phyloP scores from a whole-genome alignment of 2,113 vertebrate species.

The Anolis sagrei region DNA sequence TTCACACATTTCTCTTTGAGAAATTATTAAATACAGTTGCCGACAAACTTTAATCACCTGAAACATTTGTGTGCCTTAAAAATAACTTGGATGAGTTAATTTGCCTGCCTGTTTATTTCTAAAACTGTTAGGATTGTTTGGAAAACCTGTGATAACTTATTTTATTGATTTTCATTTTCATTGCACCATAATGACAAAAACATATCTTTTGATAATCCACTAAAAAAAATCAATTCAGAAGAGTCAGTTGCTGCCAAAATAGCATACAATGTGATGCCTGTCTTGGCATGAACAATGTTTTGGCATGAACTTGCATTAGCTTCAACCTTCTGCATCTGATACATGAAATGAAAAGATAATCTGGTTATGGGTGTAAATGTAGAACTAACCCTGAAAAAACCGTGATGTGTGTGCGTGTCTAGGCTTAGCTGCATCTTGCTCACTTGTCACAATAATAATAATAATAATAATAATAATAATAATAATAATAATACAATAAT shows the following conservation, averaged over 20 bases:
- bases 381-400: background rate
- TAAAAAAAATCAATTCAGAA: background rate
- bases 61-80: conserved; percentile 50
- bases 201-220: conserved; percentile 22
- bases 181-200: conserved; percentile 39
- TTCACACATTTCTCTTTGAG: conserved; percentile 64
- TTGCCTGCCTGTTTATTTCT: conserved; percentile 25
- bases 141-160: background rate
- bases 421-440: background rate
- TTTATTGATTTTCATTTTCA: background rate
- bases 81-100: conserved; percentile 41
- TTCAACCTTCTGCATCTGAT: background rate
- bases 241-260: background rate
- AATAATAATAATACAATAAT: too few relatives aligned
- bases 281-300: background rate
- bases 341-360: background rate
- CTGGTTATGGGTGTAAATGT: background rate
- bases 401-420: background rate
- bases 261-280: background rate
- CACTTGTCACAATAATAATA: background rate
- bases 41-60: conserved; percentile 60
- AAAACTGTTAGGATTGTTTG: background rate
- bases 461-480: too few relatives aligned
- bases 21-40: conserved; percentile 56
- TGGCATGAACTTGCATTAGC: background rate